Conservation (phyloP, 1,140 invertebrate species). For the Drosophila pachea region DNA sequence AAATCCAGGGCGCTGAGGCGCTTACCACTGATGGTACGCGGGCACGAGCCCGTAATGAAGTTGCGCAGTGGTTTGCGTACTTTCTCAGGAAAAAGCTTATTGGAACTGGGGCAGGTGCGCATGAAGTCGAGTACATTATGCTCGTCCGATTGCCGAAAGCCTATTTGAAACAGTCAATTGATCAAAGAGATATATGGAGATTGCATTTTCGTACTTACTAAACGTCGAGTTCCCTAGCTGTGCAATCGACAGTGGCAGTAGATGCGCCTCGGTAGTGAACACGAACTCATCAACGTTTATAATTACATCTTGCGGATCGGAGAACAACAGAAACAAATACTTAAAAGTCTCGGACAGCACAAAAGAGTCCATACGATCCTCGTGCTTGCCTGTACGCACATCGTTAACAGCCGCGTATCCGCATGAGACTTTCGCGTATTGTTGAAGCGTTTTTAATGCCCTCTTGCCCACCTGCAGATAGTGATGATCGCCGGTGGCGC, state of each 20-base stretch:
- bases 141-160: slow-evolving; percentile 79
- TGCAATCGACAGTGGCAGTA: slow-evolving; percentile 92
- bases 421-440: slow-evolving; percentile 94
- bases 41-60: slow-evolving; percentile 90
- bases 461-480: slow-evolving; percentile 96
- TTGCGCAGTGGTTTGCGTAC: slow-evolving; percentile 89
- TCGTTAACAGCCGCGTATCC: slow-evolving; percentile 98
- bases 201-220: slow-evolving; percentile 55
- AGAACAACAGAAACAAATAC: slow-evolving; percentile 96
- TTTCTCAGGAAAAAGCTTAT: slow-evolving; percentile 89
- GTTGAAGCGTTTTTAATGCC: slow-evolving; percentile 94
- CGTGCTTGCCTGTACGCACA: slow-evolving; percentile 92
- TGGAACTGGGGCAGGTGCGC: slow-evolving; percentile 91
- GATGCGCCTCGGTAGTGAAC: slow-evolving; percentile 98
- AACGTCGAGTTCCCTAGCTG: slow-evolving; percentile 76
- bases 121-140: slow-evolving; percentile 84
- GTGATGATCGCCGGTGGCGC: slow-evolving; percentile 96
- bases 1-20: slow-evolving; percentile 87
- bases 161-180: slow-evolving; percentile 25
- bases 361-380: slow-evolving; percentile 99
- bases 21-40: slow-evolving; percentile 81
- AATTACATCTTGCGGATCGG: slow-evolving; percentile 91
- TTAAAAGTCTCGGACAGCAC: slow-evolving; percentile 98
- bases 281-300: slow-evolving; percentile 97
- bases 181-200: not conserved